Base-by-base conservation (phyloP, 2,113 vertebrate species). In the Megaceryle maxima region DNA sequence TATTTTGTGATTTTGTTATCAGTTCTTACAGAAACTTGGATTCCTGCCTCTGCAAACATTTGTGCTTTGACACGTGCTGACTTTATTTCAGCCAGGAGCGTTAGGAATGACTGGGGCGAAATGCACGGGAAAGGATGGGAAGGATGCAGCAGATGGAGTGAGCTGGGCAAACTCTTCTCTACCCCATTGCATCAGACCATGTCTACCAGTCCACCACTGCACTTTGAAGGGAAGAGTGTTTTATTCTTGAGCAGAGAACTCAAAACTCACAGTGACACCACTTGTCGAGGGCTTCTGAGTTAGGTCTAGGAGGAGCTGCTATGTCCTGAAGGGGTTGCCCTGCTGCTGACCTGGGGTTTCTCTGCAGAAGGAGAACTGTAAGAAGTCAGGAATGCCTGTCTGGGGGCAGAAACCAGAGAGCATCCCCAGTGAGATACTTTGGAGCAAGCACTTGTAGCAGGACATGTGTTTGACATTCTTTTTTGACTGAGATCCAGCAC, bases 401-500 rank as follows among this genome's bases (percentile, higher is more conserved):
- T n/a, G 17, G 10, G 12, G 16, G 15, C 4, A 33, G 41, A 24
- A 35, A 10, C 1, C 1, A 44, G 33, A 14, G 13, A 13, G 20
- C 6, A 67, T 21, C 62, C 35, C 29, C 60, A 3, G 6, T 19
- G 17, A 55, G 50, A 3, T 13, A 11, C 17, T 68, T 44, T 33
- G 64, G 51, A 46, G 13, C 7, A 57, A 57, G 35, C 8, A 14
- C 57, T 6, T 62, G 35, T 48, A 25, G 20, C 41, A 35, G 70
- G 24, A 62, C 2, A 3, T 0, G 3, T 4, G 6, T 46, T 66
- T 50, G 44, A 5, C 0, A 1, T 14, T 31, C 6, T 19, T 56
- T 7, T 17, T 16, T 56, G 55, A 28, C 33, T 18, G 22, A 66
- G 64, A 31, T 17, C 43, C 26, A n/a, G 62, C 41, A 15, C 44